A percentile compares a stretch with the other conserved stretches of the same genome.
Evolutionary conservation across 92 coral and sea anemone genomes (phyloP).

Genomic region (Epizoanthus scotinus): DNA sequence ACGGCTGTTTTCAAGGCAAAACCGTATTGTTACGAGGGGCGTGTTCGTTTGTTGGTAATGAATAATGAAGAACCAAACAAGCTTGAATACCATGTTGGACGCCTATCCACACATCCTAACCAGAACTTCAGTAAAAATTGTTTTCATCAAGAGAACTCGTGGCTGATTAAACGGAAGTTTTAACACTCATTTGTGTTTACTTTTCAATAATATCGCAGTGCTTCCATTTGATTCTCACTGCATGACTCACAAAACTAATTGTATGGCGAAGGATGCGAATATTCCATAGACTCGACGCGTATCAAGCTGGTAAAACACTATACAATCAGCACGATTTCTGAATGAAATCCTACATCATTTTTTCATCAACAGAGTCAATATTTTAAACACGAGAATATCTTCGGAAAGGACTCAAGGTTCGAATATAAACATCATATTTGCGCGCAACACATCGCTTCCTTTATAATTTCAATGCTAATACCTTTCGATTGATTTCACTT

Average conservation of each 20-base stretch:
- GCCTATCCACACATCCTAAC: slow-evolving; percentile 19
- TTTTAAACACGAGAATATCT: neutral
- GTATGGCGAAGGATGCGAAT: slow-evolving; percentile 21
- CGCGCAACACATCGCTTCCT: slow-evolving; percentile 11
- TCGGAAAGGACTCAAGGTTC: neutral
- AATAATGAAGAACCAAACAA: slow-evolving; percentile 36
- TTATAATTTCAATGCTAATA: slow-evolving; percentile 29
- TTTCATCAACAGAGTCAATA: neutral
- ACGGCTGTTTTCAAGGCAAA: slow-evolving; percentile 26
- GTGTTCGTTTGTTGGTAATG: slow-evolving; percentile 35
- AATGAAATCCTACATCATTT: neutral
- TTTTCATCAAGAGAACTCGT: slow-evolving; percentile 28
- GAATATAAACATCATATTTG: slow-evolving; percentile 7
- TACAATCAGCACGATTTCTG: neutral
- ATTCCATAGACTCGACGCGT: neutral
- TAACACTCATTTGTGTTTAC: slow-evolving; percentile 25
- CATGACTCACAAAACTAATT: slow-evolving; percentile 21
- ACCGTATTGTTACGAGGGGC: slow-evolving; percentile 34
- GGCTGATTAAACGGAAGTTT: slow-evolving; percentile 41
- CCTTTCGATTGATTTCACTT: slow-evolving; percentile 35
- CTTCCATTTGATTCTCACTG: slow-evolving; percentile 13
- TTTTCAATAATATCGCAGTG: slow-evolving; percentile 17
- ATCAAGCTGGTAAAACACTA: neutral
- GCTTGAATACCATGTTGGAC: slow-evolving; percentile 24
- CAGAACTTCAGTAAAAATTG: slow-evolving; percentile 5